Base-by-base conservation (phyloP, 2,888 invertebrate genomes). In the Orthosia cruda region DNA sequence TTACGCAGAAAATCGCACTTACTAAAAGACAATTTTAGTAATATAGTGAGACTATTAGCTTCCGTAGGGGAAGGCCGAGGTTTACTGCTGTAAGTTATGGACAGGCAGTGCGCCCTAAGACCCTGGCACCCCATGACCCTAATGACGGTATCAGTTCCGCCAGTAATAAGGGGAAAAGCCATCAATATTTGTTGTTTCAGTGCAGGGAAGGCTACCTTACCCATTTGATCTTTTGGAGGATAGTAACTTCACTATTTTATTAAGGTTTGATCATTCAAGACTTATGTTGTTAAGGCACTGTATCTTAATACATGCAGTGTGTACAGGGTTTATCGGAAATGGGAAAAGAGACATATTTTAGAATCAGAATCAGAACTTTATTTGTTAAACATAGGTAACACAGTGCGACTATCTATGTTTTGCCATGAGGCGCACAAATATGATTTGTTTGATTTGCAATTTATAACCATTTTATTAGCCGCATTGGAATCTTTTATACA, bases 111-210 rank as follows among this genome's bases (percentile, higher is more conserved):
- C 75, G 75, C 77, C 81, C 76, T 74, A 57, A 74, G 75, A 78
- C 76, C 77, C 77, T 65, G 49, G 76, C 81, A 78, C 75, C 57
- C 77, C 67, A 81, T 67, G 77, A 75, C 76, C 63, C 67, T 81
- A 78, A 78, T 81, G 78, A 67, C 49, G 78, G 82, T 78, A 81
- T 78, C 78, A 75, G 76, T 78, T 81, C 75, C 65, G 66, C 67
- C 50, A 50, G 77, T 81, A 75, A 67, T 78, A 81, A 55, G 66
- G 64, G 55, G 55, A 81, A 45, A 45, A 61, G 55, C 59, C 50
- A 47, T 76, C 82, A 61, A 79, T 82, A 76, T 81, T 52, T 81
- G 65, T 81, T 81, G 61, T 66, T 52, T 59, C 32, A 61, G 55
- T 62, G 65, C 32, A 47, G 47, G 50, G 26, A 32, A 79, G 54